These are phyloP conservation scores for Corythornis leucogaster DNA, from an alignment of 2,797 vertebrate genomes.

Conservation along the genomic window DNA sequence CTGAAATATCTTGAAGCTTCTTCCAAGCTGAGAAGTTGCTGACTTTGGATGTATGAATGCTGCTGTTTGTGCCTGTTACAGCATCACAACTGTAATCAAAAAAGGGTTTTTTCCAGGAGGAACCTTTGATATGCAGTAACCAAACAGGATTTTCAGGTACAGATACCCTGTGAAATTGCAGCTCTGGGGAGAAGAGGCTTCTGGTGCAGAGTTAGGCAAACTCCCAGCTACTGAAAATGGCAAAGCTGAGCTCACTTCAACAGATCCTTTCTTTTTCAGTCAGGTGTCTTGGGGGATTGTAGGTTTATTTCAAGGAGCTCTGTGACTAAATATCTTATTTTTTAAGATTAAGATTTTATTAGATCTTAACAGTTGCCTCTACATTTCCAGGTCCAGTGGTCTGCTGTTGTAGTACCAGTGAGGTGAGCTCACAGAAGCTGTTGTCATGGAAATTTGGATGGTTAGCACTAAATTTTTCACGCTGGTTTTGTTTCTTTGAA, in stretches of 20 bases:
- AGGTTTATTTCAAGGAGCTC: not conserved
- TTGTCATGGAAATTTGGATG: constrained; percentile 40
- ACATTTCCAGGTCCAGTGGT: not conserved
- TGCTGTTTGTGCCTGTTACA: not conserved
- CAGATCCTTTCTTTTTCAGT: not conserved
- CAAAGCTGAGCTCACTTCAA: not conserved
- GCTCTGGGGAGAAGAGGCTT: not conserved
- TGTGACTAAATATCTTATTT: not conserved
- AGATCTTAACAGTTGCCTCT: not conserved
- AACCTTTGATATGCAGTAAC: constrained; percentile 15
- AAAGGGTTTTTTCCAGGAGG: not conserved
- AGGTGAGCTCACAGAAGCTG: not conserved
- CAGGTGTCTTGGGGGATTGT: not conserved
- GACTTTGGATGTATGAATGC: not conserved
- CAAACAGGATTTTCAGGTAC: constrained; percentile 49
- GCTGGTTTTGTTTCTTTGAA: constrained; percentile 36
- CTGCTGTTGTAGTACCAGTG: not conserved
- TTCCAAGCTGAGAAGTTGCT: not conserved
- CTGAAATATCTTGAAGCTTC: not conserved
- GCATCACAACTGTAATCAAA: not conserved
- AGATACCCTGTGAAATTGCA: not conserved
- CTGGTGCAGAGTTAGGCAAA: not conserved
- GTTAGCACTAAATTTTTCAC: constrained; percentile 1
- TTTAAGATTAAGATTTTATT: not conserved
- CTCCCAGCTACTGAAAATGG: not conserved